Evolutionary conservation across 2,113 vertebrate species (phyloP), one percentile per base, ranked within the genome.

Genomic region (Pterocles burchelli): DNA sequence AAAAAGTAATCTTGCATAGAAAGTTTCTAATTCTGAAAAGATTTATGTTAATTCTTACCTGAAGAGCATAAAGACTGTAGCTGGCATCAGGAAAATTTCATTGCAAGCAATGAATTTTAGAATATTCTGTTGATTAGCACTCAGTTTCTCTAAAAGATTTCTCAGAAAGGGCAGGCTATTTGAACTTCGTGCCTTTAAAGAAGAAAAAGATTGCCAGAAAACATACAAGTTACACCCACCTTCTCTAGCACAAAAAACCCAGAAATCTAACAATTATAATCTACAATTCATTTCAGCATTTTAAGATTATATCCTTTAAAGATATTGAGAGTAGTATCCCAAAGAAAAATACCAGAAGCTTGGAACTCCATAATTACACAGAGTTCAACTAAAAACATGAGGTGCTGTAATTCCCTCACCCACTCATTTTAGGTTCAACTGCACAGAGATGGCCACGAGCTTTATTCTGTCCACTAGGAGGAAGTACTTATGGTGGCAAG

Each of bases 51-150:
- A 86, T 88, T 95, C 97, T 96, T 98, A 99, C 99, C 99, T 99
- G 98, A 99, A 99, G 24, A 99, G 99, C 99, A 99, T 99, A 95
- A 99, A 99, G 91, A 99, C 98, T 22, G 99, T 99, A 77, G 99
- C 99, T 57, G 99, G 99, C 99, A 99, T 99, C 96, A 99, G 97
- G 95, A 99, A 99, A 85, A 99, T 99, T 98, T 99, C 99, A 96
- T 99, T 99, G 96, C 99, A 99, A 96, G 99, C 99, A 59, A 99
- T 99, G 93, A 99, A 99, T 97, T 99, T 99, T 68, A 99, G 97
- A 95, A 99, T 99, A 96, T 99, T 99, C 97, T 99, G 99, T 96
- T 99, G 99, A 97, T 99, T 99, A 95, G 98, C 54, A 28, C 98
- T 98, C 82, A 99, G 98, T 95, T 99, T 99, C 91, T 99, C 99